phyloP scores from a whole-genome alignment of 2,113 vertebrate species.

The Thunnus thynnus region DNA sequence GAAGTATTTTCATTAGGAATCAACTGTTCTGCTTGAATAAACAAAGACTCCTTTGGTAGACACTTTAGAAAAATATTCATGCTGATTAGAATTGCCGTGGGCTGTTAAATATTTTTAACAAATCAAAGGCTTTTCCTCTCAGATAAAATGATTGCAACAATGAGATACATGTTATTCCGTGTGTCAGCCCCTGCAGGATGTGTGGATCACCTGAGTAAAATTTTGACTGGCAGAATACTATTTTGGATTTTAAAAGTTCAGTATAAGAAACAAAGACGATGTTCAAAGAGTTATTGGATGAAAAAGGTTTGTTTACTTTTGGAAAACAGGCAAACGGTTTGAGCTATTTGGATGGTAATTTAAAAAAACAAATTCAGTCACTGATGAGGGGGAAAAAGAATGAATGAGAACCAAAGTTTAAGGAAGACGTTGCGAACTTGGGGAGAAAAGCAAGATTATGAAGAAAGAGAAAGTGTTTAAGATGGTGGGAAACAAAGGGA shows the following conservation, averaged over 20 bases:
- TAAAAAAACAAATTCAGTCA: not conserved
- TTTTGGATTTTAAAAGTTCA: not conserved
- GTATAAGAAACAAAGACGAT: not conserved
- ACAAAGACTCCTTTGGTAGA: constrained; percentile 5
- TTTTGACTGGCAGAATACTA: constrained; percentile 4
- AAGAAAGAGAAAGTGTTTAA: not conserved
- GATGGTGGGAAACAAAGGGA: no score
- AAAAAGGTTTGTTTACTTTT: constrained; percentile 21
- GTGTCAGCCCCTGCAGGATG: not conserved
- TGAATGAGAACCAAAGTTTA: not conserved
- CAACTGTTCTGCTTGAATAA: constrained; percentile 19
- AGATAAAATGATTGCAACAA: constrained; percentile 9
- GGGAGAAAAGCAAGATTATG: not conserved
- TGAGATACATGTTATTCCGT: not conserved
- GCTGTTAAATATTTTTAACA: constrained; percentile 21
- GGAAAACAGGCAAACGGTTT: not conserved
- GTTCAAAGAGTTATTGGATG: not conserved
- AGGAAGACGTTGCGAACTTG: not conserved
- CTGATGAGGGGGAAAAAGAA: not conserved
- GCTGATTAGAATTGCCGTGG: constrained; percentile 25
- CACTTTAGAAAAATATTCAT: not conserved
- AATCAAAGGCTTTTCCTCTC: constrained; percentile 16
- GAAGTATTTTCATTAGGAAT: constrained; percentile 24
- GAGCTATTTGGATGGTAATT: not conserved
- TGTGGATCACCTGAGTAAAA: not conserved